phyloP scores from a whole-genome alignment of 2,888 invertebrate genomes.

The Entomobrya multifasciata region DNA sequence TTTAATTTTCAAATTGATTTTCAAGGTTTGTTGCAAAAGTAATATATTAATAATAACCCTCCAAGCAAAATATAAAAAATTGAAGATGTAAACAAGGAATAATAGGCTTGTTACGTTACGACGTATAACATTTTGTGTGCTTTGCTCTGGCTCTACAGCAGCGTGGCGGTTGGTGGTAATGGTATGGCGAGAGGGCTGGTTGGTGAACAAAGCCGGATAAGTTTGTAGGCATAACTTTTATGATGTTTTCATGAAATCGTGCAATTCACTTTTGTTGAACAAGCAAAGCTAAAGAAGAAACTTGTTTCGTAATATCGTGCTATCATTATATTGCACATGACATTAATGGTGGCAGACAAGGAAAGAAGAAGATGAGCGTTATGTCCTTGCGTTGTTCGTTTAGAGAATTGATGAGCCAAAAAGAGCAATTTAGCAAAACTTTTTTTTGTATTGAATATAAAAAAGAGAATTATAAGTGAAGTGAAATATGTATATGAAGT shows the following conservation, averaged over 20 bases:
- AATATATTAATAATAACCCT: constrained; percentile 2
- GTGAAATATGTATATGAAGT: not conserved
- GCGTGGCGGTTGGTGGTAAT: not conserved
- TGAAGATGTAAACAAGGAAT: constrained; percentile 11
- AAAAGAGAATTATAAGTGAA: not conserved
- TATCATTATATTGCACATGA: not conserved
- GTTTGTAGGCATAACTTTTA: constrained; percentile 30
- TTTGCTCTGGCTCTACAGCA: not conserved
- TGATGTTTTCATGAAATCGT: constrained; percentile 36
- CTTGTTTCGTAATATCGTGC: constrained; percentile 32
- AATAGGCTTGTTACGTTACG: too few relatives aligned
- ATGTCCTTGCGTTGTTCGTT: constrained; percentile 37
- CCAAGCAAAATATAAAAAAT: not conserved
- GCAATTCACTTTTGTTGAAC: constrained; percentile 8
- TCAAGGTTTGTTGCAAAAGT: constrained; percentile 41
- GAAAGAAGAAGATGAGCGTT: constrained; percentile 21
- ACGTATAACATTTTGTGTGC: not conserved
- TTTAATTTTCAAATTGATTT: constrained; percentile 53
- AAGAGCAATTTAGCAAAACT: constrained; percentile 33
- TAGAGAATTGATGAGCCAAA: constrained; percentile 30
- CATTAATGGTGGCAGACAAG: constrained; percentile 23
- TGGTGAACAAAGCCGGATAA: constrained; percentile 29
- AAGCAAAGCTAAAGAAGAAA: constrained; percentile 12
- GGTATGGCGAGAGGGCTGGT: not conserved
- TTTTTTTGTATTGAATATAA: not conserved